Evolutionary conservation across 2,113 vertebrate genomes (phyloP).

Genomic region (Gobiocypris rarus): DNA sequence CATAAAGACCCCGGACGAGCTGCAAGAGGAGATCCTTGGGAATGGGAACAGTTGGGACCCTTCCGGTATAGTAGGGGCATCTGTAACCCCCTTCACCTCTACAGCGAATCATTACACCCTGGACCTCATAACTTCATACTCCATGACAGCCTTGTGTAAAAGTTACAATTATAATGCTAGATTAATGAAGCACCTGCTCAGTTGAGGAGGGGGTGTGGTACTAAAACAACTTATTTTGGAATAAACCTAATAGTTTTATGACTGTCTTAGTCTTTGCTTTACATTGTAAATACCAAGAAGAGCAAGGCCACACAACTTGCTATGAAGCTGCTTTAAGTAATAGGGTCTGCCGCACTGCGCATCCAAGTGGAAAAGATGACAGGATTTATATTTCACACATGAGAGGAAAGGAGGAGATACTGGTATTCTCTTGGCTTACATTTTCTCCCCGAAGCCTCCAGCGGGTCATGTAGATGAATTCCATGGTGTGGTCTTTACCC

Average conservation of each 20-base stretch:
- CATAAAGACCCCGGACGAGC: neutral
- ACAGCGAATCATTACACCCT: conserved; percentile 4
- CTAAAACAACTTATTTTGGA: neutral
- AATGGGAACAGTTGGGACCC: neutral
- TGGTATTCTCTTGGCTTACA: conserved; percentile 76
- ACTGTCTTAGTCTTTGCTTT: neutral
- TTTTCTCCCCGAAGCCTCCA: conserved; percentile 97
- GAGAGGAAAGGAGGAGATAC: conserved; percentile 12
- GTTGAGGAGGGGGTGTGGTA: neutral
- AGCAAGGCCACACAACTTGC: neutral
- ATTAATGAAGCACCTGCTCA: neutral
- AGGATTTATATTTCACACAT: conserved; percentile 16
- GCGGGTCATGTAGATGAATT: conserved; percentile 99
- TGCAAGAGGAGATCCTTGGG: neutral
- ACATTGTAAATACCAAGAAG: neutral
- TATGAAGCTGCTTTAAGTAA: neutral
- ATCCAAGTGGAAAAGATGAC: neutral
- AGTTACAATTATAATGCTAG: conserved; percentile 4
- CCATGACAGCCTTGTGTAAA: conserved; percentile 27
- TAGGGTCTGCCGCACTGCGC: neutral
- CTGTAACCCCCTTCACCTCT: conserved; percentile 35
- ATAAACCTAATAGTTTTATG: neutral
- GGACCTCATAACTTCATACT: conserved; percentile 13
- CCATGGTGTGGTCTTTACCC: conserved; percentile 98
- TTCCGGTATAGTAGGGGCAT: conserved; percentile 4